phyloP scores from a whole-genome alignment of 2,888 invertebrate genomes.

The Eilema depressum region DNA sequence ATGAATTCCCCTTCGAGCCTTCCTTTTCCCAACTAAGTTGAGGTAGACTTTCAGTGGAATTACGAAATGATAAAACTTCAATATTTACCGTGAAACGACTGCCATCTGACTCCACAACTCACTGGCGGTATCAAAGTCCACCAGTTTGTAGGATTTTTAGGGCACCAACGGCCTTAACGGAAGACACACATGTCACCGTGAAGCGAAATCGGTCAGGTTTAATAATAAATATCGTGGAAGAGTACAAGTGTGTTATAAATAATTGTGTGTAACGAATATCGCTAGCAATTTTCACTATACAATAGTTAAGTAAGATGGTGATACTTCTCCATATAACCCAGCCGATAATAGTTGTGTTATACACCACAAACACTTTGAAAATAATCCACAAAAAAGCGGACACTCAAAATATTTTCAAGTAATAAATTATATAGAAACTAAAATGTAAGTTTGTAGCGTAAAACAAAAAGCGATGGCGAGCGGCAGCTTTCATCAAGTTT shows the following conservation, averaged over 20 bases:
- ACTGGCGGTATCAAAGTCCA: no score
- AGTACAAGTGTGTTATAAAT: no score
- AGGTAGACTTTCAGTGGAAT: not conserved
- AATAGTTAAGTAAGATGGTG: not conserved
- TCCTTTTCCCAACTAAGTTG: not conserved
- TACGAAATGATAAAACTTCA: not conserved
- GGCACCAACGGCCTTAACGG: not conserved
- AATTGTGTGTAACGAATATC: no score
- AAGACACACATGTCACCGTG: not conserved
- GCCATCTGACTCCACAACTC: not conserved
- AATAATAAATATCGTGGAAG: no score
- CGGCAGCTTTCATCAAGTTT: conserved; percentile 84
- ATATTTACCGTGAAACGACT: not conserved
- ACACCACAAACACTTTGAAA: not conserved
- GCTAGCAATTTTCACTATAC: not conserved
- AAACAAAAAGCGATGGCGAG: conserved; percentile 74
- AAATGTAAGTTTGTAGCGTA: conserved; percentile 74
- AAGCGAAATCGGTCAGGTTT: no score
- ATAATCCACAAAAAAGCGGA: not conserved
- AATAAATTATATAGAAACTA: conserved; percentile 66
- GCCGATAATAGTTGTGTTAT: not conserved
- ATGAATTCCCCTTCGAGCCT: not conserved
- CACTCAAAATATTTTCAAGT: conserved; percentile 53
- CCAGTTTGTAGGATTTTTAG: no score
- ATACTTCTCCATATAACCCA: not conserved